Evolutionary conservation across 2,113 vertebrate species (phyloP).

Genomic region (Cryptotis parvus): DNA sequence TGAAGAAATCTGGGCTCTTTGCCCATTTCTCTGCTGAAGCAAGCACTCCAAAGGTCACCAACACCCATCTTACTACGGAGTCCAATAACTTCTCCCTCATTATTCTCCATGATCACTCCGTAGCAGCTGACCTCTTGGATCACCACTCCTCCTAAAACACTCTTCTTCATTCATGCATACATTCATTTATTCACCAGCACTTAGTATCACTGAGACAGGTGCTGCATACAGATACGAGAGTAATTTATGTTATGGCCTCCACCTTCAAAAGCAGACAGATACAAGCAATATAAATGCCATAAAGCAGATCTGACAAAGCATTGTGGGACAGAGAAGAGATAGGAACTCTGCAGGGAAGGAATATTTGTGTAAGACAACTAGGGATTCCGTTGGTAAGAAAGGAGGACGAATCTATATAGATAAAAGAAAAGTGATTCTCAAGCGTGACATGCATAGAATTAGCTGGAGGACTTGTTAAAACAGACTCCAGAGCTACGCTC

Average conservation of each 20-base stretch:
- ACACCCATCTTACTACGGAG: slow-evolving; percentile 66
- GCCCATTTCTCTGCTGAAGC: slow-evolving; percentile 74
- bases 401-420: neutral
- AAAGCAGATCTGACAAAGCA: neutral
- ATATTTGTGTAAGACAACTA: neutral
- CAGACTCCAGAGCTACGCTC: neutral
- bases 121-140: slow-evolving; percentile 68
- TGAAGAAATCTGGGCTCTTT: slow-evolving; percentile 65
- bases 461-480: neutral
- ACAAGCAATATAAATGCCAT: neutral
- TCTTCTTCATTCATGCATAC: slow-evolving; percentile 56
- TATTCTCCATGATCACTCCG: slow-evolving; percentile 66
- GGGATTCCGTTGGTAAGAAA: neutral
- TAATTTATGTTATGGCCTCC: slow-evolving; percentile 36
- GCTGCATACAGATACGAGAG: slow-evolving; percentile 19
- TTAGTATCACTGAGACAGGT: slow-evolving; percentile 26
- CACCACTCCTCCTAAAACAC: slow-evolving; percentile 36
- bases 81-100: slow-evolving; percentile 63
- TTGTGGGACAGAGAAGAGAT: neutral
- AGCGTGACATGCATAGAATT: neutral
- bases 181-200: slow-evolving; percentile 59
- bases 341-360: neutral
- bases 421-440: neutral
- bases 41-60: slow-evolving; percentile 79
- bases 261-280: slow-evolving; percentile 34